Percentiles rank a stretch among this genome's conserved stretches.
Conservation (phyloP, 2,113 vertebrate species). For the Phyllostomus hastatus region DNA sequence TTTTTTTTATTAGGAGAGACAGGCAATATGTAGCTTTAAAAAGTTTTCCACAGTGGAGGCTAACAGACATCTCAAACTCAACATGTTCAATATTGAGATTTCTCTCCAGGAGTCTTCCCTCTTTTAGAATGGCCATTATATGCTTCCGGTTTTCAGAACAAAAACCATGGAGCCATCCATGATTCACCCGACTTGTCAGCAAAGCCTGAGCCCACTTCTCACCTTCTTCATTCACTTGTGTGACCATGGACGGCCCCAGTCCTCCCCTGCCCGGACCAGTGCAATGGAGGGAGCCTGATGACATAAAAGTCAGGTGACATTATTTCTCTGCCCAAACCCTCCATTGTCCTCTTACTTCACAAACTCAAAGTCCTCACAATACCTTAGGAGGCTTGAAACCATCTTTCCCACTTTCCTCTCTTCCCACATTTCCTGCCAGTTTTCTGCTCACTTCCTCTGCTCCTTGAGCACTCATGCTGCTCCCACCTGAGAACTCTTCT, state of each 20-base stretch:
- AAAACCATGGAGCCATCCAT: not conserved
- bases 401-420: not conserved
- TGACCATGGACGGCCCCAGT: not conserved
- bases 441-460: not conserved
- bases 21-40: not conserved
- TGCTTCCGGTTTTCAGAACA: not conserved
- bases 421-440: not conserved
- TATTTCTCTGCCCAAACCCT: not conserved
- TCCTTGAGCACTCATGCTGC: not conserved
- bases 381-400: not conserved
- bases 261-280: not conserved
- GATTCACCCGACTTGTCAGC: not conserved
- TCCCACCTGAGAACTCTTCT: not conserved
- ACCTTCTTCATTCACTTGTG: not conserved
- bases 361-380: not conserved
- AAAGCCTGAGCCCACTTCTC: not conserved
- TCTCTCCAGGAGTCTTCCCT: not conserved
- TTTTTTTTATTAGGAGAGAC: not conserved
- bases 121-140: not conserved
- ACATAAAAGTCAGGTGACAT: not conserved
- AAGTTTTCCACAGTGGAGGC: not conserved
- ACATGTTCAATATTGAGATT: not conserved
- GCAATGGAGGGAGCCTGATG: not conserved
- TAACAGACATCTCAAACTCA: not conserved
- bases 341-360: not conserved